Base-by-base conservation (phyloP, 2,888 invertebrate species). In the Tuberolachnus salignus region DNA sequence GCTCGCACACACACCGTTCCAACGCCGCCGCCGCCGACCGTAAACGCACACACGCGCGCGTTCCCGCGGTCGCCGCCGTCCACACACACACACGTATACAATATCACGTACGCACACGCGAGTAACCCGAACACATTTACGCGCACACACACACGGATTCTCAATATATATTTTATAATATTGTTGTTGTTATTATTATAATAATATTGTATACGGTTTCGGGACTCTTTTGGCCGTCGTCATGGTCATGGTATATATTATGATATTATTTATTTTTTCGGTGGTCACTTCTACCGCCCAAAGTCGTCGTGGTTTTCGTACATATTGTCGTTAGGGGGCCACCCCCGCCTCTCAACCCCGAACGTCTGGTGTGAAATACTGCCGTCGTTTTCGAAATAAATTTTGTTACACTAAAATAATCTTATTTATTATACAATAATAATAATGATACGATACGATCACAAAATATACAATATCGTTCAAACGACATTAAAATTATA, bases 71-170 rank as follows among this genome's bases (percentile, higher is more conserved):
- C 34, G 6, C 14, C 42, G 19, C n/a, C n/a, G 21, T 11, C 11
- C 57, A 8, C 55, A n/a, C n/a, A 23, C 42, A 70, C 59, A 16
- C 34, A 51, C 51, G 19, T 49, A 14, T 26, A 26, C 26, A 49
- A n/a, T n/a, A n/a, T n/a, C n/a, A 13, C 51, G 26, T 34, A 42
- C n/a, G 23, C n/a, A 34, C 16, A n/a, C 57, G 57, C 23, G 16
- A 23, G 46, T 14, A 19, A 71, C 23, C 23, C 44, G 34, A 55
- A 42, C 42, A 59, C 57, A 16, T n/a, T n/a, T 6, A 34, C 34
- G 6, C 34, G 6, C 46, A 46, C 71, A 23, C 55, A 46, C 49
- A 14, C 74, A 75, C 67, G 75, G 75, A 75, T 75, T 75, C 75
- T 66, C 75, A 75, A 75, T 75, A 46, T 75, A 57, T 66, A 34